Evolutionary conservation across 2,888 invertebrate genomes (phyloP).

Genomic region (Drosophila nigritarsus): DNA sequence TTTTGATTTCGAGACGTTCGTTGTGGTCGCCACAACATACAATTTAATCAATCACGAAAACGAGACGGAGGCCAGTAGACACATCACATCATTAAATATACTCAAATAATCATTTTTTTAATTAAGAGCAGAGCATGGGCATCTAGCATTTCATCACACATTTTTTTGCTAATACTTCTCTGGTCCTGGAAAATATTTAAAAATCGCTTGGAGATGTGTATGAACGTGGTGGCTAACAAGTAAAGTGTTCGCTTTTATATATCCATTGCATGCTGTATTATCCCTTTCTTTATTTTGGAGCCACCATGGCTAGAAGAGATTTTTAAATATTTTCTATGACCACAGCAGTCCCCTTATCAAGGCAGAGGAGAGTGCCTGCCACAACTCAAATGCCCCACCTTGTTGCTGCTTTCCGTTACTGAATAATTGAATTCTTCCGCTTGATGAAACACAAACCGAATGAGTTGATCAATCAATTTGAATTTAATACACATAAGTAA

Average conservation of each 20-base stretch:
- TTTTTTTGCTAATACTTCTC: background rate
- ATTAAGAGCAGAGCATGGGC: too few relatives aligned
- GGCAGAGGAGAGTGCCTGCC: background rate
- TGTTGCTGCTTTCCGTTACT: slow-evolving; percentile 53
- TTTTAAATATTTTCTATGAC: slow-evolving; percentile 7
- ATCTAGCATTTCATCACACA: too few relatives aligned
- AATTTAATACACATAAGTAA: slow-evolving; percentile 27
- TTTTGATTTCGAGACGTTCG: slow-evolving; percentile 69
- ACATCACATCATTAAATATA: background rate
- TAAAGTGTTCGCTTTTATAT: background rate
- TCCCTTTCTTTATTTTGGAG: background rate
- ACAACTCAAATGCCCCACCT: slow-evolving; percentile 19
- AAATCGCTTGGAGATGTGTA: background rate
- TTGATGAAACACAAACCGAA: slow-evolving; percentile 68
- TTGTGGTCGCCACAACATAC: slow-evolving; percentile 31
- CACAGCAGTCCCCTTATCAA: background rate
- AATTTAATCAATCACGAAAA: slow-evolving; percentile 32
- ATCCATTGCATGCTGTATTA: background rate
- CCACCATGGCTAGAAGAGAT: background rate
- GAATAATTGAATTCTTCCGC: slow-evolving; percentile 80
- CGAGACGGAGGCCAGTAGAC: background rate
- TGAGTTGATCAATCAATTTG: slow-evolving; percentile 76
- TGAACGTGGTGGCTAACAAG: background rate
- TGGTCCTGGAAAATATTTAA: background rate
- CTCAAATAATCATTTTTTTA: background rate